Evolutionary conservation across 2,113 vertebrate species (phyloP), one percentile per base, ranked within the genome.

Genomic region (Esox niger): DNA sequence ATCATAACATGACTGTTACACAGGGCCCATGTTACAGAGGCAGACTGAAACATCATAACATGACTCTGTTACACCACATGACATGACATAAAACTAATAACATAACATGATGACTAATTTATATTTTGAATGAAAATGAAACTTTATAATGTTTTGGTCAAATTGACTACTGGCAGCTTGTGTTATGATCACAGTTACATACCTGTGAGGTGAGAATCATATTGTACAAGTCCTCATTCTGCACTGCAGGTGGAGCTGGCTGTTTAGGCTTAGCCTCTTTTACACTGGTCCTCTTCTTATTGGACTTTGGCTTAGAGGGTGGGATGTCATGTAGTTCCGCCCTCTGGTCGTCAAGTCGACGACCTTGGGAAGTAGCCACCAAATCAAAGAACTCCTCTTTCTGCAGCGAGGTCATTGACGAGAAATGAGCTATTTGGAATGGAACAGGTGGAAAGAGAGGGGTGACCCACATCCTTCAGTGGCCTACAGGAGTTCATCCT

Each of bases 181-280:
- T 10, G 38, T 43, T n/a, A n/a, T 52, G 26, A 29, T 58, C 20
- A 31, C 56, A 58, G 26, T 29, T 27, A 35, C 79, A 71, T 82
- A 95, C 94, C 83, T 96, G 94, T 62, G 93, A 90, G 10, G 84
- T 90, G 54, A 94, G 82, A 71, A 96, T 95, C 89, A 94, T 95
- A 71, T 90, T 86, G 66, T 96, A 96, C 5, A 96, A 90, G 49
- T 95, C 94, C 49, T 96, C 93, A 65, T 91, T 91, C 20, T 86
- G 84, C n/a, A 57, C 59, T 26, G 79, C 79, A 13, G 58, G 64
- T 31, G 79, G 77, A 35, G 62, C 56, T 2, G 79, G 69, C 31
- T 66, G 87, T 68, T 47, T 81, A 21, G 77, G 63, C n/a, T 83
- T 81, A 2, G 80, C 77, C 2, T 81, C 70, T n/a, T 90, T 91